Evolutionary conservation across 2,888 invertebrate genomes (phyloP).

Genomic region (Amphimallon solstitiale): DNA sequence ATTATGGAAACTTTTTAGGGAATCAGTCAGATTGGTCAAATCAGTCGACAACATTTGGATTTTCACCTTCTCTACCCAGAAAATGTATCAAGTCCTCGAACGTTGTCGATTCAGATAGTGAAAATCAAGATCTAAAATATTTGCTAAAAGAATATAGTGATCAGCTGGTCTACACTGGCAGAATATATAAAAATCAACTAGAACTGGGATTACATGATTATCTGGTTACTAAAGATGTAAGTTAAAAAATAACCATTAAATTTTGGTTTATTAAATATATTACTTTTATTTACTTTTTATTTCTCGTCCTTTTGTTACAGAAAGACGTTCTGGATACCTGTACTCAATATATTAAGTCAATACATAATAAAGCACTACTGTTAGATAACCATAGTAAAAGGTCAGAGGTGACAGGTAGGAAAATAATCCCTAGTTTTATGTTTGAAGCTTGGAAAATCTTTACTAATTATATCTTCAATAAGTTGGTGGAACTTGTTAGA

Average conservation of each 20-base stretch:
- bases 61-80: conserved; percentile 63
- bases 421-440: conserved; percentile 55
- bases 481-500: conserved; percentile 52
- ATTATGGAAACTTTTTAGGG: conserved; percentile 88
- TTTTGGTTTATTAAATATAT: conserved; percentile 35
- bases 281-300: conserved; percentile 2
- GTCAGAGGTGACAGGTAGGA: conserved; percentile 61
- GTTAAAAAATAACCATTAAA: conserved; percentile 43
- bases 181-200: conserved; percentile 58
- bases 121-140: conserved; percentile 58
- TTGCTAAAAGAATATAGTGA: conserved; percentile 58
- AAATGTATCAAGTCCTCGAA: conserved; percentile 49
- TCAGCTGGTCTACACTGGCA: conserved; percentile 56
- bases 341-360: conserved; percentile 85
- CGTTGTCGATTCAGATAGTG: conserved; percentile 58
- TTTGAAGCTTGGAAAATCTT: conserved; percentile 57
- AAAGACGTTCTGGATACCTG: conserved; percentile 86
- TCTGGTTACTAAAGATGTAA: conserved; percentile 59
- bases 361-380: conserved; percentile 63
- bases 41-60: conserved; percentile 71
- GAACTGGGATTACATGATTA: conserved; percentile 56
- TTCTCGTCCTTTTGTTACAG: conserved; percentile 68
- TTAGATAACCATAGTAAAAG: conserved; percentile 59
- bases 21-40: conserved; percentile 91
- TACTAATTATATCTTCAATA: conserved; percentile 56